Evolutionary conservation across 2,797 vertebrate species (phyloP).

Genomic region (Neosilurus mollespiculum): DNA sequence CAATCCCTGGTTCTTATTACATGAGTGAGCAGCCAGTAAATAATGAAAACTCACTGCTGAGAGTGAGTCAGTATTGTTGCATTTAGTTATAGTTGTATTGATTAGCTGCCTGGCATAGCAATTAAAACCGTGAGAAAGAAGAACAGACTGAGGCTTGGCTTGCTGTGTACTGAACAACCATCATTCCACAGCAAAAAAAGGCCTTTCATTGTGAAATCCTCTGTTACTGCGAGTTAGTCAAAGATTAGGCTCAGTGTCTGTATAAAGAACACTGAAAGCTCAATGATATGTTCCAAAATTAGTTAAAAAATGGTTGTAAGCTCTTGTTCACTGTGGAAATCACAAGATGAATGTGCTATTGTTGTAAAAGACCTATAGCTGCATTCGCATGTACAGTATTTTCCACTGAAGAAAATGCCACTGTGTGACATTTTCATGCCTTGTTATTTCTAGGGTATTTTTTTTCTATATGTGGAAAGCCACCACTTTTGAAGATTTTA

Average conservation of each 20-base stretch:
- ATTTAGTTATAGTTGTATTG: constrained; percentile 46
- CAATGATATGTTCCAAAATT: not conserved
- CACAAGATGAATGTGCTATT: not conserved
- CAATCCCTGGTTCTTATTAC: constrained; percentile 33
- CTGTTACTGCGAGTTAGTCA: constrained; percentile 19
- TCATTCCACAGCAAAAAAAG: constrained; percentile 10
- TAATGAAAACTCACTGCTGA: constrained; percentile 43
- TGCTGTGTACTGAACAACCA: constrained; percentile 25
- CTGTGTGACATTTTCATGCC: not conserved
- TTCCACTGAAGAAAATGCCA: constrained; percentile 24
- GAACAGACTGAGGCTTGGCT: constrained; percentile 6
- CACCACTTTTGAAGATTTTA: constrained; percentile 35
- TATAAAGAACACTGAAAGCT: constrained; percentile 7
- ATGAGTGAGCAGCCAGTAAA: constrained; percentile 34
- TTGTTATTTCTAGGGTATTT: constrained; percentile 20
- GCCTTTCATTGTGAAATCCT: constrained; percentile 18
- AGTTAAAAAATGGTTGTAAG: not conserved
- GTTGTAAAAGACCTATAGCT: not conserved
- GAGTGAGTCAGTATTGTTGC: constrained; percentile 50
- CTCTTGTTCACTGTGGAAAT: not conserved
- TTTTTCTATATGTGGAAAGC: constrained; percentile 19
- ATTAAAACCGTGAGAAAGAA: constrained; percentile 43
- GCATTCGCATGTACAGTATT: not conserved
- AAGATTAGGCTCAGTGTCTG: constrained; percentile 18
- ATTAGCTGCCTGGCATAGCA: constrained; percentile 48